Conservation (phyloP, 1,140 invertebrate species). For the Protaetia brevitarsis region DNA sequence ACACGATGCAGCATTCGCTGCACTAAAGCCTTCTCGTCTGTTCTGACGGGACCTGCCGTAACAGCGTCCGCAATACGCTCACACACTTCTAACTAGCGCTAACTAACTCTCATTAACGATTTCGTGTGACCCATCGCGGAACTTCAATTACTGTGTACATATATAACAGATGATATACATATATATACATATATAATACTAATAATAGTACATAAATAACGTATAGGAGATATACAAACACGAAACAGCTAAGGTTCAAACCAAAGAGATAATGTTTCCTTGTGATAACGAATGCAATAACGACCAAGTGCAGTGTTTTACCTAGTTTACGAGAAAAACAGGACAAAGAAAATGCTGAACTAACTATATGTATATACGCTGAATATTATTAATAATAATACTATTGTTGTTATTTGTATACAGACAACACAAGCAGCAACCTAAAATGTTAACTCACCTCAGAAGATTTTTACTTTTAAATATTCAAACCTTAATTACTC, state of each 20-base stretch:
- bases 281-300: constrained; percentile 28
- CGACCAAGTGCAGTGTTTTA: constrained; percentile 28
- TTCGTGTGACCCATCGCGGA: not conserved
- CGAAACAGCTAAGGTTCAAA: not conserved
- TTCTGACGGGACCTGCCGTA: constrained; percentile 1
- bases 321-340: not conserved
- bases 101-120: constrained; percentile 3
- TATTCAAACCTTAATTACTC: no score
- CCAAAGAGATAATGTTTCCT: not conserved
- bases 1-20: constrained; percentile 39
- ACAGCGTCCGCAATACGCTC: constrained; percentile 3
- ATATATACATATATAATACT: not conserved
- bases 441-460: not conserved
- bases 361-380: not conserved
- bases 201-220: not conserved
- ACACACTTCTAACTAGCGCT: constrained; percentile 1
- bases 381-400: not conserved
- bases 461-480: no score
- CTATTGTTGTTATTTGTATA: not conserved
- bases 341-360: not conserved
- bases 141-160: not conserved
- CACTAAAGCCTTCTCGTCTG: constrained; percentile 32
- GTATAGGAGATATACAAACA: not conserved
- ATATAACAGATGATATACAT: not conserved
- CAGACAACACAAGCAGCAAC: not conserved